Evolutionary conservation across 2,888 invertebrate species (phyloP), one percentile per base, ranked within the genome.

Genomic region (Phaedon cochleariae): DNA sequence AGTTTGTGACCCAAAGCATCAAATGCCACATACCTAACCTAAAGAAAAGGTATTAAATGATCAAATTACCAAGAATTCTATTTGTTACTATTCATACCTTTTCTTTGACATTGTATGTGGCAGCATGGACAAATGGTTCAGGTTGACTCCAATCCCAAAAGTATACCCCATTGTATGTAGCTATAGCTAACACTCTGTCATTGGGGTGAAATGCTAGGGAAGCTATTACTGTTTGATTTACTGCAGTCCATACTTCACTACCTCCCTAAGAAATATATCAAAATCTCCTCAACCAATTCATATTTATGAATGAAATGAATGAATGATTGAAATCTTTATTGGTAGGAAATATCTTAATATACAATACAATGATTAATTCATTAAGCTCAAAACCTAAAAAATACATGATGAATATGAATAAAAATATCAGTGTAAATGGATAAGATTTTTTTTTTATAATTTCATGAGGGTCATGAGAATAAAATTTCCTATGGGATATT

Each of bases 141-240:
- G 91, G 88, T 74, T 89, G 88, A 76, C 90, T 90, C 95, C 95
- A 95, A 79, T 95, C 93, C 95, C 95, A 96, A 82, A 95, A 94
- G 80, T 92, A 90, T 7, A 96, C 86, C 80, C 92, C 90, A 85
- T 94, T 94, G 78, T 87, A 90, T 0, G 94, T 92, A 18, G 95
- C 95, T 75, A 95, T 92, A n/a, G 93, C 94, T 57, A 96, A 85
- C 65, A 95, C 85, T 74, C 92, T 88, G 76, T 93, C 92, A 20
- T 88, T 87, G 0, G 95, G 96, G 83, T 96, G 95, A 83, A 96
- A 95, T 6, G 95, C 91, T 70, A 96, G 87, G 0, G 95, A 95
- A 1, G 95, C 92, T 74, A 95, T 94, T 18, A 92, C 92, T 15
- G 90, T 90, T 77, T 90, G 89, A 74, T 88, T 88, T 52, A 89